Percentiles rank a stretch among this genome's conserved stretches.
Conservation (phyloP, 1,140 invertebrate species). For the Campodea augens region DNA sequence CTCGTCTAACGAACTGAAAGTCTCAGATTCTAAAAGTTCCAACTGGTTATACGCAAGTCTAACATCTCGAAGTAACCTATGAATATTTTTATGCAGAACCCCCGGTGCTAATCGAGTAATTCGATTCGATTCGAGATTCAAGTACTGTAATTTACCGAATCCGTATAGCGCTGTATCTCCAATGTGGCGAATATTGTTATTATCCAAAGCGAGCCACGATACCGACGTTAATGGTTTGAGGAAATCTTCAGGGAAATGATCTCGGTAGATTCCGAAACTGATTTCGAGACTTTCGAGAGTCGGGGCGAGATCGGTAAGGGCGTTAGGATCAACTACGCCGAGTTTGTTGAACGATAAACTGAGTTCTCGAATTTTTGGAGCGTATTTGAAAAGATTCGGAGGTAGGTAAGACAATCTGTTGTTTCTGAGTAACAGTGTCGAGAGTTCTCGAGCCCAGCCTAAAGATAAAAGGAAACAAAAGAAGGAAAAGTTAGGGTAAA, state of each 20-base stretch:
- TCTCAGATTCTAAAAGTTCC: constrained; percentile 33
- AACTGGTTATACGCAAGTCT: constrained; percentile 53
- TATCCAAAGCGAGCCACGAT: constrained; percentile 68
- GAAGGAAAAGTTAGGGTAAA: no score
- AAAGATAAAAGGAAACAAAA: no score
- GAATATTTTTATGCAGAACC: constrained; percentile 43
- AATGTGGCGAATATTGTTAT: constrained; percentile 60
- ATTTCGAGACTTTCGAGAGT: constrained; percentile 64
- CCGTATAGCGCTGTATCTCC: constrained; percentile 34
- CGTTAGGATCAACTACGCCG: constrained; percentile 47
- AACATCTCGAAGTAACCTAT: constrained; percentile 53
- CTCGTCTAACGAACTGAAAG: constrained; percentile 38
- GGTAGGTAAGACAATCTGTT: constrained; percentile 59
- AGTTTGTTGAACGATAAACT: constrained; percentile 76
- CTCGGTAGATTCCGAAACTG: constrained; percentile 60
- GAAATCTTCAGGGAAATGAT: constrained; percentile 51
- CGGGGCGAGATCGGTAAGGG: constrained; percentile 48
- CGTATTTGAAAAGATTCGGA: constrained; percentile 44
- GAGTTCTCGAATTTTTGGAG: constrained; percentile 55
- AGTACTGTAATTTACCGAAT: constrained; percentile 50
- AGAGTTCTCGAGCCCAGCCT: constrained; percentile 59
- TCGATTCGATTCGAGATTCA: constrained; percentile 71
- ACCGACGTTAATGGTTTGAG: constrained; percentile 46
- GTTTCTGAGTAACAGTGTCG: constrained; percentile 62
- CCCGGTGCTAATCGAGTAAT: constrained; percentile 38